phyloP scores from a whole-genome alignment of 92 coral and sea anemone species.

The Zoanthus sociatus region DNA sequence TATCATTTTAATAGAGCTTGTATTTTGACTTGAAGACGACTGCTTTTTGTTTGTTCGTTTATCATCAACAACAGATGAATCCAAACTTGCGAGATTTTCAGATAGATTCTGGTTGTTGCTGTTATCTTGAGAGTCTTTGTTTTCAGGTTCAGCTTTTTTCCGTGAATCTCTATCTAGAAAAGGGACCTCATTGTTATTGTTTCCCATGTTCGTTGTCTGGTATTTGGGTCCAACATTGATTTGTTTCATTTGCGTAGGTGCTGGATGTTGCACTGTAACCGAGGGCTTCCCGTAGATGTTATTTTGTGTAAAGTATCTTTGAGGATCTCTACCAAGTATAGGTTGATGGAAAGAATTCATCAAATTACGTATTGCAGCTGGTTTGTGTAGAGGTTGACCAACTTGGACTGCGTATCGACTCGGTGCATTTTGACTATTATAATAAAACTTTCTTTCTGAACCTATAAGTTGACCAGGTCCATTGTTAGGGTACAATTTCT shows the following conservation, averaged over 20 bases:
- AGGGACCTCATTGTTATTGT: neutral
- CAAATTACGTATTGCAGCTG: neutral
- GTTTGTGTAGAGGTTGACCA: conserved; percentile 26
- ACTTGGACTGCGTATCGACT: conserved; percentile 16
- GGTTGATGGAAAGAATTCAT: conserved; percentile 22
- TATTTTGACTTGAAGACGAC: neutral
- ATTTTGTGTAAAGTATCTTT: conserved; percentile 18
- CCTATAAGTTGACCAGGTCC: neutral
- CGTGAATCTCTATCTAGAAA: neutral
- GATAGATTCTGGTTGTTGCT: neutral
- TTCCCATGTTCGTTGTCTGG: neutral
- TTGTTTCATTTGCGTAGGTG: neutral
- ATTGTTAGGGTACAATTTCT: conserved; percentile 10
- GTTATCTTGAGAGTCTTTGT: neutral
- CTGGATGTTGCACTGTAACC: neutral
- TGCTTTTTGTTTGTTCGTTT: conserved; percentile 6
- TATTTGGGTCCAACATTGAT: conserved; percentile 1
- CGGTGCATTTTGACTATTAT: neutral
- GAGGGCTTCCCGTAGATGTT: neutral
- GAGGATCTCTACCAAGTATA: neutral
- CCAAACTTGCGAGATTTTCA: conserved; percentile 12
- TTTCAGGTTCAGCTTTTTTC: neutral
- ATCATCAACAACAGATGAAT: neutral
- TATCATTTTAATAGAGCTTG: neutral
- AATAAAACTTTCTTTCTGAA: conserved; percentile 6